Base-by-base conservation (phyloP, 37 sponge, comb jelly and placozoan genomes). In the Spongilla lacustris region DNA sequence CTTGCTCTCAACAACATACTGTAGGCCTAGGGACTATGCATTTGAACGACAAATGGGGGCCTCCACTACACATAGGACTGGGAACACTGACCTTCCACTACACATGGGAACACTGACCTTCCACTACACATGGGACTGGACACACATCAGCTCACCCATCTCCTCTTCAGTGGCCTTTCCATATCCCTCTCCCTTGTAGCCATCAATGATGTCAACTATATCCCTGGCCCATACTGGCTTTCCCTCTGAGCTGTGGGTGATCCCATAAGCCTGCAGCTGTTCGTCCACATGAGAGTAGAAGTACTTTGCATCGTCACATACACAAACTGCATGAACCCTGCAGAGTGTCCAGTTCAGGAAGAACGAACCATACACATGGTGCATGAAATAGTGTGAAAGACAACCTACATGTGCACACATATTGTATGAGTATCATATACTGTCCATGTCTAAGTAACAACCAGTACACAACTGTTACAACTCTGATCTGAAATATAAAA, bases 181-280 rank as follows among this genome's bases (percentile, higher is more conserved):
- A 90, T 96, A 96, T 19, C 95, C 97, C 3, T 9, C 27, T 17
- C 97, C 97, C 41, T 91, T 89, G 74, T 96, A 94, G 19, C 97
- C 93, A 68, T 96, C 97, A 66, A 94, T 83, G 31, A 96, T 83
- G 69, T 91, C 87, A 10, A 96, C 50, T 22, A 96, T 81, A 41
- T 94, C 85, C 48, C 67, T 68, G 24, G 80, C 31, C 69, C 25
- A 19, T 8, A 74, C 36, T 69, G 34, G 50, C 66, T 26, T 74
- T 67, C 58, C 58, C 58, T 58, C 58, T 58, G 58, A 58, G 58
- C 11, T 10, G 8, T 58, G 29, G 24, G 49, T 24, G 58, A 96
- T 76, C 0, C 87, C 85, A 25, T 83, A 69, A 31, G 68, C 77
- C 73, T 84, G 34, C 30, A 96, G 30, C 30, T 77, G 71, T 2